Percentiles rank a stretch among this genome's conserved stretches.
These are phyloP conservation scores for Sminthurides bifidus DNA, from an alignment of 1,140 invertebrate genomes.

Conservation along the genomic window DNA sequence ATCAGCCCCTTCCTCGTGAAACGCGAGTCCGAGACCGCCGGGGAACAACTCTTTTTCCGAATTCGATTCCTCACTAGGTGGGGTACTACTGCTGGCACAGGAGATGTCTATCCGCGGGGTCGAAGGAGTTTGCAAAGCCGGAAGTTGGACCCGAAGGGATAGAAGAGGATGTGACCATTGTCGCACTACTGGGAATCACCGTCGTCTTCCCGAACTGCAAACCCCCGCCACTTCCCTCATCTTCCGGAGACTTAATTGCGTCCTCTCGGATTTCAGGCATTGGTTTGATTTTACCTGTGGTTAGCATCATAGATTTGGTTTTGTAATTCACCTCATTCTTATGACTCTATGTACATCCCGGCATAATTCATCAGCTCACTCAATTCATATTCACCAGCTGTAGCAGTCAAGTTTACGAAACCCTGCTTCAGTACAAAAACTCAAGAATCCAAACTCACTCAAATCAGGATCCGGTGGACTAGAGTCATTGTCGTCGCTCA, in stretches of 20 bases:
- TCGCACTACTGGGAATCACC: constrained; percentile 8
- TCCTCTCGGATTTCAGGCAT: constrained; percentile 27
- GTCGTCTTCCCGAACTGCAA: constrained; percentile 19
- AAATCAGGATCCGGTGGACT: neutral
- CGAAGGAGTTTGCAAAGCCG: constrained; percentile 51
- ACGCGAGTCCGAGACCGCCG: constrained; percentile 43
- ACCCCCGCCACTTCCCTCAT: neutral
- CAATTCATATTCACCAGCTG: neutral
- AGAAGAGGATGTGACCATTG: constrained; percentile 23
- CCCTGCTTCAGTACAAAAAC: neutral
- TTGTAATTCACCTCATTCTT: too few relatives aligned
- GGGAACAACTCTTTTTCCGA: constrained; percentile 56
- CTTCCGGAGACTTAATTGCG: constrained; percentile 5
- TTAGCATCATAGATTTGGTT: neutral
- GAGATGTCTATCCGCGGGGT: constrained; percentile 77
- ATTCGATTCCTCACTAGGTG: constrained; percentile 66
- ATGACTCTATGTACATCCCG: too few relatives aligned
- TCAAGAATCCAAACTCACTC: neutral
- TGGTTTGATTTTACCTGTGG: constrained; percentile 9
- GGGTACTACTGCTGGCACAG: constrained; percentile 68
- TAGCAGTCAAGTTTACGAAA: neutral
- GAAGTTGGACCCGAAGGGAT: constrained; percentile 28
- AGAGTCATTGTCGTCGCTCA: constrained; percentile 57
- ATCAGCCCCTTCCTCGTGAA: constrained; percentile 63
- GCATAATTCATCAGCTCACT: neutral